These are phyloP conservation scores for Gryllus longicercus DNA, from an alignment of 2,888 invertebrate species.

Conservation along the genomic window DNA sequence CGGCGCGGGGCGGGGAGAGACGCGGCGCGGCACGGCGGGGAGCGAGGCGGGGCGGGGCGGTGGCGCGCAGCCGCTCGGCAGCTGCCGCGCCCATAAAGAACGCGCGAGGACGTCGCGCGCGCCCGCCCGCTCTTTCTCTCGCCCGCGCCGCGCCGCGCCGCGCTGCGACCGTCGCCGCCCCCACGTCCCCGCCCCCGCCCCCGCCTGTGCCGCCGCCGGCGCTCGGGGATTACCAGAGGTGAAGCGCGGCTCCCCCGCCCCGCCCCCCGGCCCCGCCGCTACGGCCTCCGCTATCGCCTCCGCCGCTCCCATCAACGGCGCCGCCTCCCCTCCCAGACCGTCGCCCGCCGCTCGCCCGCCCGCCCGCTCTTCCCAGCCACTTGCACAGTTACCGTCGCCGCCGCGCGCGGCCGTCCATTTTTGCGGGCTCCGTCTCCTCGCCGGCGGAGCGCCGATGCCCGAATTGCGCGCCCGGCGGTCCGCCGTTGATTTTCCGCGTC, in stretches of 20 bases:
- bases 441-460: neutral
- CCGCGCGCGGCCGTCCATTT: neutral
- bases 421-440: neutral
- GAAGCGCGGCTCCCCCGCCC: neutral
- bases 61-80: neutral
- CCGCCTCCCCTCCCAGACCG: neutral
- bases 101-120: constrained; percentile 2
- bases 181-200: neutral
- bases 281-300: neutral
- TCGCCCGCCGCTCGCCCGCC: neutral
- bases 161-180: neutral
- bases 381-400: neutral
- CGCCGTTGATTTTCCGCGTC: neutral
- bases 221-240: neutral
- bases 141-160: neutral
- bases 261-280: neutral
- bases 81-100: neutral
- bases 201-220: neutral
- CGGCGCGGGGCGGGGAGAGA: neutral
- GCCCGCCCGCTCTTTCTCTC: neutral
- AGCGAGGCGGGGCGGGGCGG: neutral
- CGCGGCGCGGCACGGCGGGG: neutral
- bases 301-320: neutral
- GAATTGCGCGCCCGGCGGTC: neutral
- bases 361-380: neutral